These are phyloP conservation scores for Hylyphantes graminicola DNA, from an alignment of 1,140 invertebrate genomes.

Conservation along the genomic window DNA sequence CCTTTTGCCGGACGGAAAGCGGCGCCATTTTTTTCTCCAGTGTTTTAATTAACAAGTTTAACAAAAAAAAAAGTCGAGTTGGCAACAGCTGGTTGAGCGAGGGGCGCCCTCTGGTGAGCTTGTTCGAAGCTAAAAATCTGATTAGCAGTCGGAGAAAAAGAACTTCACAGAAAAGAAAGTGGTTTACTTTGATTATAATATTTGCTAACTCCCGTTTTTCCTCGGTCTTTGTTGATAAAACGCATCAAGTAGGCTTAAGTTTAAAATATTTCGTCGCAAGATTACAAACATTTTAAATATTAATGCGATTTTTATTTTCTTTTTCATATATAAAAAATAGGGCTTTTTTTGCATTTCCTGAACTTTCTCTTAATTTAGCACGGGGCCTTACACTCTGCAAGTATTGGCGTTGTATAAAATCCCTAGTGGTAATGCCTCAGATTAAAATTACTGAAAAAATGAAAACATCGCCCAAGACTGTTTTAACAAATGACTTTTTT, in stretches of 20 bases:
- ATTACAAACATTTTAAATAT: conserved; percentile 60
- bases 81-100: conserved; percentile 55
- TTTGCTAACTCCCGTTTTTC: conserved; percentile 51
- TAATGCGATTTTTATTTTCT: conserved; percentile 49
- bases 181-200: conserved; percentile 59
- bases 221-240: conserved; percentile 42
- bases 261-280: conserved; percentile 54
- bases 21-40: conserved; percentile 45
- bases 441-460: conserved; percentile 55
- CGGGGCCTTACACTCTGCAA: conserved; percentile 1
- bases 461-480: conserved; percentile 17
- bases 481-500: conserved; percentile 46
- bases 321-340: conserved; percentile 2
- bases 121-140: conserved; percentile 48
- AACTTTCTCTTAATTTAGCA: conserved; percentile 33
- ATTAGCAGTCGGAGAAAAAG: conserved; percentile 38
- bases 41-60: conserved; percentile 59
- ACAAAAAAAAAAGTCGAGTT: conserved; percentile 53
- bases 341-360: background rate
- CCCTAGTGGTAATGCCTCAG: conserved; percentile 16
- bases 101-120: conserved; percentile 34
- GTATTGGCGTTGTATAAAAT: conserved; percentile 47
- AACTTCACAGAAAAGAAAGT: conserved; percentile 10
- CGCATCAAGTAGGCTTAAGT: conserved; percentile 51
- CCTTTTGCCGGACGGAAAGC: conserved; percentile 31